Percentiles rank a stretch among this genome's conserved stretches.
Conservation (phyloP, 2,888 invertebrate genomes). For the Lottia scabra region DNA sequence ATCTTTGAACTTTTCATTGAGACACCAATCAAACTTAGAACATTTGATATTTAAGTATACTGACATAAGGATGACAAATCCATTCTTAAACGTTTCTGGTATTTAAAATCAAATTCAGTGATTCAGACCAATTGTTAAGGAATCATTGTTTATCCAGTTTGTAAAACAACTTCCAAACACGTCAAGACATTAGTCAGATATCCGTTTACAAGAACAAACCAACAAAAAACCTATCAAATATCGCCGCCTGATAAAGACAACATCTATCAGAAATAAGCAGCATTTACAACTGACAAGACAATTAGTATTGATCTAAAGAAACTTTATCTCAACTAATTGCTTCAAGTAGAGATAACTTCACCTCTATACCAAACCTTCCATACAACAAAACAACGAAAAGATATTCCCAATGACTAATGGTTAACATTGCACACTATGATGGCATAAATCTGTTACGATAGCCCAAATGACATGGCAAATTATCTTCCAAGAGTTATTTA, state of each 20-base stretch:
- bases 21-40: too few species aligned
- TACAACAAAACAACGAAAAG: constrained; percentile 26
- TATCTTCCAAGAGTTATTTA: constrained; percentile 35
- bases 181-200: too few species aligned
- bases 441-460: constrained; percentile 26
- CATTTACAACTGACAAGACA: not conserved
- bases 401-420: constrained; percentile 30
- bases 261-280: constrained; percentile 5
- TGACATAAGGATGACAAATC: too few species aligned
- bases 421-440: constrained; percentile 24
- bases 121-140: too few species aligned
- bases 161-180: too few species aligned
- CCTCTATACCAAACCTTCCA: not conserved
- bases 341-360: not conserved
- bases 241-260: not conserved
- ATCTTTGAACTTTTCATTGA: too few species aligned
- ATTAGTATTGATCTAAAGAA: constrained; percentile 17
- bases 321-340: constrained; percentile 34
- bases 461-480: constrained; percentile 29
- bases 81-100: too few species aligned
- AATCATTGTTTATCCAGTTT: too few species aligned
- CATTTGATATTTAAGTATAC: too few species aligned
- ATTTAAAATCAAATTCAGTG: too few species aligned
- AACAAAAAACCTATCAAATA: not conserved
- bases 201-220: too few species aligned